Evolutionary conservation across 2,888 invertebrate species (phyloP), one percentile per base, ranked within the genome.

Genomic region (Hirtodrosophila alboralis): DNA sequence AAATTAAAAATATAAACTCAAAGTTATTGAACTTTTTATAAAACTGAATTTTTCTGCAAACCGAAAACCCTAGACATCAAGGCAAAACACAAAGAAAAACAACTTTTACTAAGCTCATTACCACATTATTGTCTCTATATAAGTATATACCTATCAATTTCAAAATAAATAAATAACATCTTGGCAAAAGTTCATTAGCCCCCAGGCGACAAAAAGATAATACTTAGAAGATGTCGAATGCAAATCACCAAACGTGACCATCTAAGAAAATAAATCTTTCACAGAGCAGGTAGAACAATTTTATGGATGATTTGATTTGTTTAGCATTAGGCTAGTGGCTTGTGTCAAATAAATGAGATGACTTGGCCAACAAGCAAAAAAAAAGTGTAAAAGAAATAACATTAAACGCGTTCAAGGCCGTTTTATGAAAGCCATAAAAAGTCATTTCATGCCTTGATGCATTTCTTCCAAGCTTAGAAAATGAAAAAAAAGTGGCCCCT

Each of bases 381-480:
- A 37, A 12, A 14, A n/a, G 23, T 16, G 53, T 27, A 36, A 36
- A 40, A 21, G 18, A 38, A 47, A 41, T 38, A 36, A 13, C 27
- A 31, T 30, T 34, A 12, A 81, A 72, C 41, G 67, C 75, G 66
- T 84, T 86, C 86, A 86, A 86, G 86, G 87, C 87, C 87, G 75
- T 78, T 86, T 86, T 85, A 80, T 85, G 77, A 85, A 80, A 78
- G 84, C 84, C 80, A 75, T 86, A 81, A 86, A 84, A 81, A 78
- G 78, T 75, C 77, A 86, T 87, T 87, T 86, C 80, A 87, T 85
- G 87, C 85, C 75, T 67, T 75, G 76, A 83, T 81, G 86, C 78
- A 86, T 86, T 86, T 86, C 77, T 79, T 73, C 81, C 69, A 68
- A 7, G 2, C 8, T 6, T 8, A 23, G 7, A 23, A 23, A 67